Percentiles rank a stretch among this genome's conserved stretches.
These are phyloP conservation scores for Morpho helenor DNA, from an alignment of 2,888 invertebrate species.

Conservation along the genomic window DNA sequence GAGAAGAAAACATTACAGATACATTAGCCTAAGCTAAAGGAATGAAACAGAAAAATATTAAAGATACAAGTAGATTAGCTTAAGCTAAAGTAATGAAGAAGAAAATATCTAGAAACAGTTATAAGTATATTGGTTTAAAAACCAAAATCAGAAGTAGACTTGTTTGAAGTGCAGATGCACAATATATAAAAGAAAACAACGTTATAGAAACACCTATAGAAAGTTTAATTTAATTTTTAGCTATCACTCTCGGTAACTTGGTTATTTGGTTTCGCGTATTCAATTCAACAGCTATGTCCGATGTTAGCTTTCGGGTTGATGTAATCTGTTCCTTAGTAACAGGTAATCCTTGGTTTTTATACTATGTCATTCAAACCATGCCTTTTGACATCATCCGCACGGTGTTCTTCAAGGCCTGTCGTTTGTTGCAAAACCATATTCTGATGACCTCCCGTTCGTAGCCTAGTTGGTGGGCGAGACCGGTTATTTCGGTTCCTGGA, in stretches of 20 bases:
- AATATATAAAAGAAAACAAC: no score
- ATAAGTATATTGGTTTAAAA: no score
- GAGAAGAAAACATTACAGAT: no score
- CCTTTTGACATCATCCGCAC: conserved; percentile 96
- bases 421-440: conserved; percentile 99
- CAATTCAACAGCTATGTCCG: neutral
- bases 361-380: conserved; percentile 79
- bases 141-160: no score
- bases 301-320: neutral
- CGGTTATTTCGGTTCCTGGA: conserved; percentile 97
- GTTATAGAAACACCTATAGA: no score
- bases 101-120: no score
- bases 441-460: conserved; percentile 98
- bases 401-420: conserved; percentile 98
- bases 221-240: neutral
- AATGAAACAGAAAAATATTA: no score
- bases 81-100: no score
- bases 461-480: conserved; percentile 95
- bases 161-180: no score
- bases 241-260: conserved; percentile 7
- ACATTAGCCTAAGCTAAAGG: no score
- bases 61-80: no score
- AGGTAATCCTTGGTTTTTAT: conserved; percentile 18
- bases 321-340: conserved; percentile 6
- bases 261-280: neutral